A percentile compares a stretch with the other conserved stretches of the same genome.
Evolutionary conservation across 2,113 vertebrate genomes (phyloP).

Genomic region (Vulpes vulpes): DNA sequence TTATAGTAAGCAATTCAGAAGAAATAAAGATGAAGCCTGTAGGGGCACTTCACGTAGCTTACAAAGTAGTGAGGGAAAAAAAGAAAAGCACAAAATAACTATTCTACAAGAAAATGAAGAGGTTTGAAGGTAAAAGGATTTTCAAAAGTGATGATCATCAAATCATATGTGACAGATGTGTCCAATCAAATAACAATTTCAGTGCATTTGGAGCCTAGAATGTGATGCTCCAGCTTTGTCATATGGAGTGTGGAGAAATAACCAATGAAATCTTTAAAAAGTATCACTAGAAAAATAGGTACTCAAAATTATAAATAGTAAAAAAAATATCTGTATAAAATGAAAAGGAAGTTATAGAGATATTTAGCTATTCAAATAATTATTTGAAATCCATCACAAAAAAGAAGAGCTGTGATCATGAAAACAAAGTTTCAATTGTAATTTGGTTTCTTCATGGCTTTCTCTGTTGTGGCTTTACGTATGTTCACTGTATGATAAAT

Average conservation of each 20-base stretch:
- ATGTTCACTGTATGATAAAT: background rate
- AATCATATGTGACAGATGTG: background rate
- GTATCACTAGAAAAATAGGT: background rate
- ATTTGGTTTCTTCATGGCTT: background rate
- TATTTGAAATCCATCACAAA: background rate
- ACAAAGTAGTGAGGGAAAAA: background rate
- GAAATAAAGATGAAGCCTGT: background rate
- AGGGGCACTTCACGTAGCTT: background rate
- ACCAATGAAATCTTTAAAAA: background rate
- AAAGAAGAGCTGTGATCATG: background rate
- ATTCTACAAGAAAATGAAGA: background rate
- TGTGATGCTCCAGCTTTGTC: background rate
- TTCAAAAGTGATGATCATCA: background rate
- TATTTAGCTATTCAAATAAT: background rate
- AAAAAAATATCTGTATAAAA: background rate
- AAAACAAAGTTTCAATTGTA: background rate
- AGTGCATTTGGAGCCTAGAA: background rate
- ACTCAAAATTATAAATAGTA: background rate
- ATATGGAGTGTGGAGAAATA: background rate
- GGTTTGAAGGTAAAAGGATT: background rate
- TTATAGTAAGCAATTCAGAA: background rate
- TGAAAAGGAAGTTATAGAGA: background rate
- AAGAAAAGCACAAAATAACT: background rate
- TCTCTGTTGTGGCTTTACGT: background rate
- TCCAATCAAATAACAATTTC: background rate